A percentile compares a stretch with the other conserved stretches of the same genome.
phyloP scores from a whole-genome alignment of 2,888 invertebrate genomes.

The Rhodophaea formosa region DNA sequence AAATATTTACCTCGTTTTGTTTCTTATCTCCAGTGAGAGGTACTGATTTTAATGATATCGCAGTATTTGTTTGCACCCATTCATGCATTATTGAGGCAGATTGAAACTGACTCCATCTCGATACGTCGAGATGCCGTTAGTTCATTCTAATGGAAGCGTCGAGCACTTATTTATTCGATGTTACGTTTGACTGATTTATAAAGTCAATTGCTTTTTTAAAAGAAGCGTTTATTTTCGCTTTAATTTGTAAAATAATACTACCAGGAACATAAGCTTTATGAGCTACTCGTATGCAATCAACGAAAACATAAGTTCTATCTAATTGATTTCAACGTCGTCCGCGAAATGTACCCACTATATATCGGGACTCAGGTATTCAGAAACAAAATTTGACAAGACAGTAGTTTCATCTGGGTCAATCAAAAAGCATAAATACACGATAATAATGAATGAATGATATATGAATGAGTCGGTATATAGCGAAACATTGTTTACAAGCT shows the following conservation, averaged over 20 bases:
- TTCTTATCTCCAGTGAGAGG: not conserved
- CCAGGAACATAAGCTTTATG: too few species aligned
- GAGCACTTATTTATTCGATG: slow-evolving; percentile 2
- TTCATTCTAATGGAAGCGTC: slow-evolving; percentile 5
- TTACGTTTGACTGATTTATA: not conserved
- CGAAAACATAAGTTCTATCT: too few species aligned
- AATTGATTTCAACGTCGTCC: too few species aligned
- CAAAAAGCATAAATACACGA: too few species aligned
- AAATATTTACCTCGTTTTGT: slow-evolving; percentile 1
- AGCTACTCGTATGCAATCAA: too few species aligned
- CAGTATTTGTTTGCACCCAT: not conserved
- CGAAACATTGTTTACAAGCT: not conserved
- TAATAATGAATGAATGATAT: too few species aligned
- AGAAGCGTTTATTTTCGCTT: not conserved
- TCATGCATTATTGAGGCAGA: slow-evolving; percentile 11
- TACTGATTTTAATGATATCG: not conserved
- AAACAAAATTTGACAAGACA: too few species aligned
- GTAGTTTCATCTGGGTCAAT: too few species aligned
- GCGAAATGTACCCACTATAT: too few species aligned
- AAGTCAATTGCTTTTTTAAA: not conserved
- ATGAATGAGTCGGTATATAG: too few species aligned
- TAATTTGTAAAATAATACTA: not conserved
- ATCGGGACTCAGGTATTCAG: too few species aligned
- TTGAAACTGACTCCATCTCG: slow-evolving; percentile 21
- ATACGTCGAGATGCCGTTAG: slow-evolving; percentile 15